Base-by-base conservation (phyloP, 2,888 invertebrate species). In the Smittia sp. region DNA sequence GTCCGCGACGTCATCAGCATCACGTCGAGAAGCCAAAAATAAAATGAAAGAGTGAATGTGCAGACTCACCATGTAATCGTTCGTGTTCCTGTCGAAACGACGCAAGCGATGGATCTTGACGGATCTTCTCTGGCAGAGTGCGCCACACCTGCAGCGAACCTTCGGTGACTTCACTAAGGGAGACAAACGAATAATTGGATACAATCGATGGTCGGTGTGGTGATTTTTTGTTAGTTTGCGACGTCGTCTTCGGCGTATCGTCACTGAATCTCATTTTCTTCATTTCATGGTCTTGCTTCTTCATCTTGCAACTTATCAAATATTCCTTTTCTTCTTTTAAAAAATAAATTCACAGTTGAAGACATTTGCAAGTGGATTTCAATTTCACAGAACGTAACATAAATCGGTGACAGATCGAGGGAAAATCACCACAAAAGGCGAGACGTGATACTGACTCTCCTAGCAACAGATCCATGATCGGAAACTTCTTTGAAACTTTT, bases 61-160 rank as follows among this genome's bases (percentile, higher is more conserved):
- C 22, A 22, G 11, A 79, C 80, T 80, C 77, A 79, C 82, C 80
- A 76, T 81, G 82, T 74, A 82, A 76, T 62, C 83, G 80, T 77
- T 82, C 81, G 77, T 83, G 81, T 77, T 83, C 82, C 77, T 82
- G 81, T 15, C 80, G 82, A 78, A 89, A 89, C 4, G 86, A 85
- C 63, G 87, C 88, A 77, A 90, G 79, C 32, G 86, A 85, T 0
- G 90, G 89, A 79, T 90, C 89, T 77, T 85, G 84, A 76, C 88
- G 87, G 79, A 90, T 88, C 75, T 85, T 85, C 77, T 89, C 88
- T 0, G 90, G 90, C 25, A 90, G 80, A 73, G 86, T 86, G 76
- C 86, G 81, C 90, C 90, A 90, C 72, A 89, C 85, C 77, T 87
- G 87, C 77, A 89, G 79, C 75, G 86, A 86, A 75, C 87, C 87